Conservation (phyloP, 2,113 vertebrate genomes). For the Ceyx margarethae region DNA sequence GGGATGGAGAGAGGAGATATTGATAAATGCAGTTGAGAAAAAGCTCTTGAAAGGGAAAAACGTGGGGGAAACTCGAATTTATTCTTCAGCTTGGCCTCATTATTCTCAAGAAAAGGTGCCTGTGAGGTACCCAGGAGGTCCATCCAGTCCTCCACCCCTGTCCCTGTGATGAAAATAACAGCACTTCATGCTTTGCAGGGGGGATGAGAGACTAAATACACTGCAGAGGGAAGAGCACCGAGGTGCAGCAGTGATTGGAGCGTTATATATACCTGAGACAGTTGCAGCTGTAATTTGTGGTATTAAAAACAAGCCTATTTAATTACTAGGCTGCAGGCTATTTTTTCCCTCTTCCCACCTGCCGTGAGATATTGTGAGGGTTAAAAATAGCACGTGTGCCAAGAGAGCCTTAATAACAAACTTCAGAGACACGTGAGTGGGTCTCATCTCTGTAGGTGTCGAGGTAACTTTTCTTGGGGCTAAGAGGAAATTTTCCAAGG, state of each 20-base stretch:
- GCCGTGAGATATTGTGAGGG: not conserved
- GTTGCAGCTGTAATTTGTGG: not conserved
- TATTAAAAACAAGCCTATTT: conserved; percentile 1
- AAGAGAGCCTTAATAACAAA: conserved; percentile 6
- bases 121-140: not conserved
- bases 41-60: not conserved
- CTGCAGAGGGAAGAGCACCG: not conserved
- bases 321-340: conserved; percentile 47
- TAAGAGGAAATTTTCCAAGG: not conserved
- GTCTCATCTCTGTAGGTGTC: not conserved
- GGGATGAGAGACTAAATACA: not conserved
- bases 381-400: conserved; percentile 27
- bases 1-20: not conserved
- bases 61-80: fast-evolving
- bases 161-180: not conserved
- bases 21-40: not conserved
- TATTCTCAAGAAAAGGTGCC: not conserved
- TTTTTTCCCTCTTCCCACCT: conserved; percentile 46
- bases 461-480: not conserved
- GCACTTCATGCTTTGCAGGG: not conserved
- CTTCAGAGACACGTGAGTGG: not conserved
- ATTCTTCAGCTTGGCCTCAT: not conserved
- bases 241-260: not conserved
- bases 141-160: not conserved
- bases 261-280: not conserved